Percentiles rank a stretch among this genome's conserved stretches.
phyloP scores from a whole-genome alignment of 2,797 vertebrate genomes.

The Scolopax bukidnonensis region DNA sequence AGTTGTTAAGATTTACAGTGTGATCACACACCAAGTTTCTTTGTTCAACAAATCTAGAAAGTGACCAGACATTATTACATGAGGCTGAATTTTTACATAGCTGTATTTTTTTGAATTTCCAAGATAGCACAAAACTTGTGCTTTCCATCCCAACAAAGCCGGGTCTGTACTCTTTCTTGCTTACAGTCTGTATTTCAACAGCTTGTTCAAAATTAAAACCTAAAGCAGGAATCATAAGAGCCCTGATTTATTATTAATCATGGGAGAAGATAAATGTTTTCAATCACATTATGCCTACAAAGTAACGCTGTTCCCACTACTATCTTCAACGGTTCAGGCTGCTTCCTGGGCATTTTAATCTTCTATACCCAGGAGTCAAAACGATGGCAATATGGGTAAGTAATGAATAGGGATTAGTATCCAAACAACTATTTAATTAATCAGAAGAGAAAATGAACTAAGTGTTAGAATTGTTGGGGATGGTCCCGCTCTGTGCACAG shows the following conservation, averaged over 20 bases:
- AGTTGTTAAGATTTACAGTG: not conserved
- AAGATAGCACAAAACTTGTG: not conserved
- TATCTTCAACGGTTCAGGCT: not conserved
- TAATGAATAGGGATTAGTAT: not conserved
- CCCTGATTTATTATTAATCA: conserved; percentile 23
- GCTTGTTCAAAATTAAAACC: conserved; percentile 14
- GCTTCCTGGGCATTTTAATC: not conserved
- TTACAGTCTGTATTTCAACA: not conserved
- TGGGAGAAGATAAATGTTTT: not conserved
- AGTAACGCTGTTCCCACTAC: not conserved
- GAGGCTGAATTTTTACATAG: not conserved
- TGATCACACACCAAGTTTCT: not conserved
- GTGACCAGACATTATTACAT: not conserved
- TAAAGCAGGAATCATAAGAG: not conserved
- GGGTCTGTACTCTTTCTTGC: not conserved
- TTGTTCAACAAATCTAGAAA: not conserved
- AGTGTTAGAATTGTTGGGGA: not conserved
- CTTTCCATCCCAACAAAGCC: conserved; percentile 3
- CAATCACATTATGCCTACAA: not conserved
- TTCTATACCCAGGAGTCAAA: not conserved
- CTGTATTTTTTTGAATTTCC: not conserved
- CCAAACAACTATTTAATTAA: not conserved
- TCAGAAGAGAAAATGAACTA: not conserved
- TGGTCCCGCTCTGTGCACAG: not conserved
- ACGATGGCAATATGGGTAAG: not conserved